Evolutionary conservation across 1,140 invertebrate species (phyloP).

Genomic region (Achatina immaculata): DNA sequence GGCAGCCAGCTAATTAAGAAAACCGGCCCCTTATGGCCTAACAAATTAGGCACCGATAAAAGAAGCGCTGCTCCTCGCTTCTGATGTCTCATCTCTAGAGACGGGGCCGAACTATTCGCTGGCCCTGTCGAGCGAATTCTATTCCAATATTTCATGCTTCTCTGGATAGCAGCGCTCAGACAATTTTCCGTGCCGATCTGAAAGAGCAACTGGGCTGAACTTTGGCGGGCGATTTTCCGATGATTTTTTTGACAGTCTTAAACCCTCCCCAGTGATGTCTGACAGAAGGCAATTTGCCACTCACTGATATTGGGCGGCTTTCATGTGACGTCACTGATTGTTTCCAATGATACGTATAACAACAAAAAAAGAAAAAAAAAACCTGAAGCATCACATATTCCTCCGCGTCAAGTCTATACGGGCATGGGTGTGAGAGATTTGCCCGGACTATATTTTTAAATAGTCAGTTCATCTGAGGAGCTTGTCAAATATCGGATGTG

Average conservation of each 20-base stretch:
- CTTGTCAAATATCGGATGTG: no score
- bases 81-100: slow-evolving; percentile 11
- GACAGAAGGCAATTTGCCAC: slow-evolving; percentile 35
- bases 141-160: slow-evolving; percentile 34
- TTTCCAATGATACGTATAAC: slow-evolving; percentile 11
- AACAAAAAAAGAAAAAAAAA: no score
- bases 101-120: not conserved
- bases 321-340: slow-evolving; percentile 23
- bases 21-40: slow-evolving; percentile 37
- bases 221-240: slow-evolving; percentile 18
- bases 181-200: not conserved
- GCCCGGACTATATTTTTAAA: not conserved
- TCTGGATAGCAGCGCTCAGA: not conserved
- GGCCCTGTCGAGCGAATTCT: slow-evolving; percentile 18
- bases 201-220: slow-evolving; percentile 14
- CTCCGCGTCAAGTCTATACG: not conserved
- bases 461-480: not conserved
- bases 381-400: not conserved
- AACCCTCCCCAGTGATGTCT: not conserved
- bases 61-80: slow-evolving; percentile 20
- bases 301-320: not conserved
- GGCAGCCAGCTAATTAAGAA: slow-evolving; percentile 30
- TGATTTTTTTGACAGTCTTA: slow-evolving; percentile 34
- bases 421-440: not conserved
- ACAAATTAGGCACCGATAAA: slow-evolving; percentile 39